Conservation (phyloP, 1,140 invertebrate species). For the Thaumatotibia leucotreta region DNA sequence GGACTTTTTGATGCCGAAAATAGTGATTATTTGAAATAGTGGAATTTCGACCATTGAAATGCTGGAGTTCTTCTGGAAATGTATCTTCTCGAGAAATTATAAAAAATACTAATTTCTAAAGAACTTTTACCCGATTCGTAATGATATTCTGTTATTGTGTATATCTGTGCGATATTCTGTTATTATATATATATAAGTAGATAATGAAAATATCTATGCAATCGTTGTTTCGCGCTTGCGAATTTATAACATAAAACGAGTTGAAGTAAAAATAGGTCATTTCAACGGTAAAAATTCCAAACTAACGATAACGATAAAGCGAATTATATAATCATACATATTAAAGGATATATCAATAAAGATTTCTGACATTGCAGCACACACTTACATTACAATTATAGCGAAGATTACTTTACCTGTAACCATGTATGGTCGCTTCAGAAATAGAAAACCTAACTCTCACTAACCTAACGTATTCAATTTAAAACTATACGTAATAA, state of each 20-base stretch:
- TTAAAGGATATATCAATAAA: constrained; percentile 43
- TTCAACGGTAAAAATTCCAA: neutral
- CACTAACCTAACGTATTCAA: constrained; percentile 69
- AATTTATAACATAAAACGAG: neutral
- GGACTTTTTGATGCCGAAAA: neutral
- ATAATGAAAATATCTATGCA: too few relatives aligned
- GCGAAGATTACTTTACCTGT: constrained; percentile 42
- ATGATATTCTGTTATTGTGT: too few relatives aligned
- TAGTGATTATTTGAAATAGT: neutral
- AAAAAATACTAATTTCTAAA: too few relatives aligned
- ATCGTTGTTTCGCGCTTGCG: too few relatives aligned
- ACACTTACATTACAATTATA: constrained; percentile 52
- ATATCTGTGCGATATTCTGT: too few relatives aligned
- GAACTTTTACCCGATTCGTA: too few relatives aligned
- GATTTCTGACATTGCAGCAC: constrained; percentile 56
- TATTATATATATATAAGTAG: too few relatives aligned
- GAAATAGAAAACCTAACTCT: constrained; percentile 54
- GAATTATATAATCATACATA: constrained; percentile 39
- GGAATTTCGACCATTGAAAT: neutral
- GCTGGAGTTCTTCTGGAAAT: too few relatives aligned
- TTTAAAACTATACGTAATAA: constrained; percentile 67
- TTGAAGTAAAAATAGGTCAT: neutral
- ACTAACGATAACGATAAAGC: constrained; percentile 33
- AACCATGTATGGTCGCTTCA: constrained; percentile 47
- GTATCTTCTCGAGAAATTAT: too few relatives aligned